A percentile compares a stretch with the other conserved stretches of the same genome.
These are phyloP conservation scores for Lamellibrachia columna DNA, from an alignment of 2,888 invertebrate species.

Conservation along the genomic window DNA sequence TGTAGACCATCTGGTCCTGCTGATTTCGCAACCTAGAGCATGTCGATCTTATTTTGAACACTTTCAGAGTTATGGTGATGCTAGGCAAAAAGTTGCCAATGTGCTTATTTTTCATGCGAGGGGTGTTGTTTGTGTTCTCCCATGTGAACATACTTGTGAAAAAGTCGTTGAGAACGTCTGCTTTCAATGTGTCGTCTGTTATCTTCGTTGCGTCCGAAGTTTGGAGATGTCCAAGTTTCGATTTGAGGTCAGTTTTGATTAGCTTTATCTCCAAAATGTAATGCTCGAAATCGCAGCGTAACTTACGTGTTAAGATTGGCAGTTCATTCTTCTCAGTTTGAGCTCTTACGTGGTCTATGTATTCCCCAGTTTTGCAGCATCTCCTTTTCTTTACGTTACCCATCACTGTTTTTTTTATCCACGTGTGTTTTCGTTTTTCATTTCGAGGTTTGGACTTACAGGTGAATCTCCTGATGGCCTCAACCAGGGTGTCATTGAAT, in stretches of 20 bases:
- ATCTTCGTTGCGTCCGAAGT: background rate
- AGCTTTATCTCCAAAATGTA: background rate
- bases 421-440: background rate
- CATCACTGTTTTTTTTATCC: background rate
- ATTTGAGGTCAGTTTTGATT: background rate
- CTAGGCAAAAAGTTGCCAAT: too few relatives aligned
- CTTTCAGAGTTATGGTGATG: too few relatives aligned
- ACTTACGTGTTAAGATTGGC: background rate
- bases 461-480: background rate
- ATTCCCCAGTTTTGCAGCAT: background rate
- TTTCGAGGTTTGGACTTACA: background rate
- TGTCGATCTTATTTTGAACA: too few relatives aligned
- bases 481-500: background rate
- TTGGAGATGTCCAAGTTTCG: background rate
- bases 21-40: too few relatives aligned
- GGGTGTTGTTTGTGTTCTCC: too few relatives aligned
- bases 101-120: too few relatives aligned
- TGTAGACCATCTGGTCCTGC: too few relatives aligned
- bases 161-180: background rate
- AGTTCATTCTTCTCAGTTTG: background rate
- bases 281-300: background rate
- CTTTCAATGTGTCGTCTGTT: background rate
- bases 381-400: background rate
- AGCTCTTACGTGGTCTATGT: background rate
- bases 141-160: too few relatives aligned